Evolutionary conservation across 2,888 invertebrate species (phyloP), one percentile per base, ranked within the genome.

Genomic region (Euplexia lucipara): DNA sequence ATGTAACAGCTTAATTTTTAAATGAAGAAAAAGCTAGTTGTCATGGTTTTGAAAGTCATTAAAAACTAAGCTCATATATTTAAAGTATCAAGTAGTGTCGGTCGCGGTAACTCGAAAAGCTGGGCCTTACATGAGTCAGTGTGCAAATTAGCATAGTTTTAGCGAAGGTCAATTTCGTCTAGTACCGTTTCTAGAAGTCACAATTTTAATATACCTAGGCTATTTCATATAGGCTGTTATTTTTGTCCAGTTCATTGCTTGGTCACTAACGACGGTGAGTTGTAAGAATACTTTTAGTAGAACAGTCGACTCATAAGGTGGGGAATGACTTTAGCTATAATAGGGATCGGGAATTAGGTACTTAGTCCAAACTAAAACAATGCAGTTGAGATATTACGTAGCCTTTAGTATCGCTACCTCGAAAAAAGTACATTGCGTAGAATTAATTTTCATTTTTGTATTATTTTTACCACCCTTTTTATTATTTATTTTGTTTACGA

Each of bases 141-240:
- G 79, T 81, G 81, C 78, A 77, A 78, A 70, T 76, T 86, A 85
- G 79, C 34, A 75, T 87, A 88, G 84, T 74, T 81, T 81, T 85
- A 84, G 78, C 68, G 47, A 81, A 83, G 85, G 88, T 90, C 91
- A 90, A 90, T 91, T 90, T 86, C 72, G 72, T 83, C 83, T 89
- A 82, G 80, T 73, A 82, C 79, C 73, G 76, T 71, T 68, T 54
- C 85, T 86, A 88, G 82, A 84, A 83, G 84, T 87, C 88, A 88
- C 88, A 88, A 88, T 84, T 85, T 75, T 80, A 81, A 81, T 73
- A 83, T 64, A 67, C 54, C 44, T 89, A 89, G 87, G 83, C 77
- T 77, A 78, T 80, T 83, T 75, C 64, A 79, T 81, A 80, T 87
- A 89, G 86, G 84, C 84, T 80, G 83, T 85, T 80, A 75, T 69